These are phyloP conservation scores for Lytechinus pictus DNA, from an alignment of 35 echinoderm and acorn worm genomes.

Conservation along the genomic window DNA sequence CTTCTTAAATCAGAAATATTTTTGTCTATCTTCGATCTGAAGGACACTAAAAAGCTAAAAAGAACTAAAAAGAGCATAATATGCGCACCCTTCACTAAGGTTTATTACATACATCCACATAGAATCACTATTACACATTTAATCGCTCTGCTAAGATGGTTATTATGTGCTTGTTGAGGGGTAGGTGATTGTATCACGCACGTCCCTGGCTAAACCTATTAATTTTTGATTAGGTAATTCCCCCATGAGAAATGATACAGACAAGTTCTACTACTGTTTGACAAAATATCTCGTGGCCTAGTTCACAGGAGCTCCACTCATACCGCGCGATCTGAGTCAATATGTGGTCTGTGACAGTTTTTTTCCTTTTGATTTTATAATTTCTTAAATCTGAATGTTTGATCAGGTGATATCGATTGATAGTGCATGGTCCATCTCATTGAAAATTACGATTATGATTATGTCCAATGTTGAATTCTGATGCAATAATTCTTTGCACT, in stretches of 20 bases:
- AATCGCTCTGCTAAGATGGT: neutral
- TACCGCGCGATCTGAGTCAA: neutral
- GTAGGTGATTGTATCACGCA: neutral
- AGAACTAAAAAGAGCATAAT: neutral
- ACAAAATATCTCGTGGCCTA: neutral
- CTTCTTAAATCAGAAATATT: neutral
- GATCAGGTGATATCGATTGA: neutral
- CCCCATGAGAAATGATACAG: neutral
- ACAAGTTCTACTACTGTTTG: neutral
- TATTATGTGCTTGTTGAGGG: neutral
- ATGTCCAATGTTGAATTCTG: too few relatives aligned
- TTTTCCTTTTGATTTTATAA: neutral
- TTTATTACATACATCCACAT: neutral
- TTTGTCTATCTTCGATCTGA: neutral
- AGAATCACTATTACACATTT: neutral
- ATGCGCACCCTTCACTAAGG: neutral
- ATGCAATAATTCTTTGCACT: too few relatives aligned
- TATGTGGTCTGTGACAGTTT: neutral
- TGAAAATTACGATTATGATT: too few relatives aligned
- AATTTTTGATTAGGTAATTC: slow-evolving; percentile 6
- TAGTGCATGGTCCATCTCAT: neutral
- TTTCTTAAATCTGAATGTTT: neutral
- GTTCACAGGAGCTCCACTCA: neutral
- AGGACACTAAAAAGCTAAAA: neutral
- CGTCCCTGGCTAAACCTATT: neutral